Conservation (phyloP, 2,888 invertebrate species). For the Drosophila seclusa region DNA sequence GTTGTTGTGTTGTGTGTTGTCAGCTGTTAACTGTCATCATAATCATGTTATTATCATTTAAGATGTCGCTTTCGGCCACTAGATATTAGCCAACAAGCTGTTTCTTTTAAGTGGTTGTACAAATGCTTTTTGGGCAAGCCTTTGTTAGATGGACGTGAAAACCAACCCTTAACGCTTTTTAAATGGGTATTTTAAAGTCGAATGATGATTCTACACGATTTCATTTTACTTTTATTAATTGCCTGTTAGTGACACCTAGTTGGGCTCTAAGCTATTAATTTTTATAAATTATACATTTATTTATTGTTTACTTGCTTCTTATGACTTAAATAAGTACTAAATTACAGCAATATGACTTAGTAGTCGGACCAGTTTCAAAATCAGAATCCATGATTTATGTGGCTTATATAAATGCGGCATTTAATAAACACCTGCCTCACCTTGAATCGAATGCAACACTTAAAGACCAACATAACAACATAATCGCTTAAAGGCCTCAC, state of each 20-base stretch:
- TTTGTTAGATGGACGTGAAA: neutral
- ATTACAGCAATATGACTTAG: neutral
- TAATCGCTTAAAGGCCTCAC: conserved; percentile 3
- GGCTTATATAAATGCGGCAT: neutral
- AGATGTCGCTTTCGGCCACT: neutral
- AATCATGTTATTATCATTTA: conserved; percentile 24
- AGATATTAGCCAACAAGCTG: conserved; percentile 2
- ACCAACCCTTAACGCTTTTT: neutral
- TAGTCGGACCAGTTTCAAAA: neutral
- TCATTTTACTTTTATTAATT: neutral
- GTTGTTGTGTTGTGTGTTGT: neutral
- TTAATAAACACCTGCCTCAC: neutral
- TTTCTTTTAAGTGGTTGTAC: neutral
- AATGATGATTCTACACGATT: neutral
- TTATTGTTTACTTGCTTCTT: neutral
- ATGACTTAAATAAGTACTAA: neutral
- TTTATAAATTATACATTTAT: neutral
- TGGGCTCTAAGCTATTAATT: neutral
- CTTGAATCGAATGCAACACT: neutral
- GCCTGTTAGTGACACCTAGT: neutral
- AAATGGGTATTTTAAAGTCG: neutral
- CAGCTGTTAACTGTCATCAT: conserved; percentile 21
- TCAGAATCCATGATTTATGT: neutral
- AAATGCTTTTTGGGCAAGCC: neutral
- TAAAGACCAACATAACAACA: neutral